Base-by-base conservation (phyloP, 2,888 invertebrate species). In the Lepidochrysops patricia region DNA sequence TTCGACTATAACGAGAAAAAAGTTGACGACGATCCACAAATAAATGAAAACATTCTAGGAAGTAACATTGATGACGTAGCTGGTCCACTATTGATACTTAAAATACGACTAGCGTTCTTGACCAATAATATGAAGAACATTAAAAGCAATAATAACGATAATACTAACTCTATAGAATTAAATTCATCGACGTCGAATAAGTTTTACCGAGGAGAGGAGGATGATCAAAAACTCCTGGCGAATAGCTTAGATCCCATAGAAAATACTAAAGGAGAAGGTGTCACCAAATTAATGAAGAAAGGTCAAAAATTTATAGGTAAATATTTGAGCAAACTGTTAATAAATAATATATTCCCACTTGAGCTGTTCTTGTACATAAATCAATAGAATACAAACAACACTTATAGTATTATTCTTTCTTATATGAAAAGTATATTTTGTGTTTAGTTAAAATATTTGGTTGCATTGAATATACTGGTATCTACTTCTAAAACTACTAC, bases 11-110 rank as follows among this genome's bases (percentile, higher is more conserved):
- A 48, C 23, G 63, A 63, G 26, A 60, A 60, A n/a, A 56, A 64
- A 59, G 15, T 37, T 3, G 54, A 27, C 6, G 66, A 66, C n/a
- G 57, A 72, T 56, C 64, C 69, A 57, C 63, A 60, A 60, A 68
- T 73, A 58, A 72, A 64, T 64, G 75, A 72, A 61, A 70, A 75
- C 64, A 35, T 61, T 4, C 35, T 62, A 9, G 72, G 67, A 23
- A 66, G 67, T 23, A 68, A 75, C 49, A 61, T 70, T 35, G 78
- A 81, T 58, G 64, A 74, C 32, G 70, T 74, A 19, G 66, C 72
- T 23, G 78, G 80, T 66, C 86, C 86, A 27, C 73, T 85, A 65
- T 69, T 84, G 63, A 75, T 85, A 65, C 72, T 86, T 50, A 84
- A 82, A 75, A 78, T 84, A 73, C 79, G 78, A 61, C 72, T 85